Conservation (phyloP, 2,888 invertebrate species). For the Dicyrtomina minuta region DNA sequence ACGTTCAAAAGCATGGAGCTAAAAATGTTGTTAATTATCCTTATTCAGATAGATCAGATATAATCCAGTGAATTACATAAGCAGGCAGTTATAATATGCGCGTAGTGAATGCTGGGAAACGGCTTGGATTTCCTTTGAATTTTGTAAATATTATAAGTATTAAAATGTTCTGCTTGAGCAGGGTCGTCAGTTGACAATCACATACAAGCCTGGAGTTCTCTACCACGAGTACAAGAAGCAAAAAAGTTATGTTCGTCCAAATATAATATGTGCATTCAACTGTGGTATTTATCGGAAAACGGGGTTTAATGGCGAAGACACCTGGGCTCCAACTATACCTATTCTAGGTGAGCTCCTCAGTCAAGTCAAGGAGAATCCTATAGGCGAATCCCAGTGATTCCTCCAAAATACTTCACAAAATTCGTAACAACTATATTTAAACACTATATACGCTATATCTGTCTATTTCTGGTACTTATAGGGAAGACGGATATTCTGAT, state of each 20-base stretch:
- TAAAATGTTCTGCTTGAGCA: neutral
- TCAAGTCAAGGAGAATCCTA: too few relatives aligned
- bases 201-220: slow-evolving; percentile 53
- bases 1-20: too few relatives aligned
- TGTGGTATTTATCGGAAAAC: slow-evolving; percentile 70
- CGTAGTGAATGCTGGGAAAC: too few relatives aligned
- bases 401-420: too few relatives aligned
- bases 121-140: too few relatives aligned
- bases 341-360: slow-evolving; percentile 58
- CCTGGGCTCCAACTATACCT: slow-evolving; percentile 68
- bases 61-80: too few relatives aligned
- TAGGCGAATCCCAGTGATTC: too few relatives aligned
- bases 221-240: slow-evolving; percentile 62
- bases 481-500: slow-evolving; percentile 63
- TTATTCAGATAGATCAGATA: too few relatives aligned
- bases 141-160: too few relatives aligned
- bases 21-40: too few relatives aligned
- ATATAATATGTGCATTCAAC: slow-evolving; percentile 71
- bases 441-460: neutral
- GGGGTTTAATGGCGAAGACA: slow-evolving; percentile 64
- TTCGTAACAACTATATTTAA: neutral
- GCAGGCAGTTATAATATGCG: too few relatives aligned
- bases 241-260: slow-evolving; percentile 61
- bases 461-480: neutral
- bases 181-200: slow-evolving; percentile 39